A percentile compares a stretch with the other conserved stretches of the same genome.
These are phyloP conservation scores for Adelges cooleyi DNA, from an alignment of 1,140 invertebrate species.

Conservation along the genomic window DNA sequence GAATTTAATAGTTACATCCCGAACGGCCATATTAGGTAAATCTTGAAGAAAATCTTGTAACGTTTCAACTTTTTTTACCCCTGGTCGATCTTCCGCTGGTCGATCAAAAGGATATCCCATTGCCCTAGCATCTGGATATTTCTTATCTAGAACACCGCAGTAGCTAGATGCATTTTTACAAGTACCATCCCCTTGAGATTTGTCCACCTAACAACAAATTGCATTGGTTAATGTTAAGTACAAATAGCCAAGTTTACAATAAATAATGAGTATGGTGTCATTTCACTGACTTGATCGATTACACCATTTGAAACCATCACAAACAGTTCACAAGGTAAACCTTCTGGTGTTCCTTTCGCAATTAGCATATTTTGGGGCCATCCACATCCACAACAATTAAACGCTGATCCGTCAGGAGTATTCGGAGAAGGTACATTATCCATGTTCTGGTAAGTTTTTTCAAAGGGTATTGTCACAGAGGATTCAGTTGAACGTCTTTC, in stretches of 20 bases:
- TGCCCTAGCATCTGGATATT: conserved; percentile 55
- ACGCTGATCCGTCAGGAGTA: conserved; percentile 34
- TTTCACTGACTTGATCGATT: conserved; percentile 55
- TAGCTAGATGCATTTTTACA: conserved; percentile 60
- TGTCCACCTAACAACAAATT: background rate
- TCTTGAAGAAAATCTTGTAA: conserved; percentile 50
- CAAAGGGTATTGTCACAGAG: conserved; percentile 53
- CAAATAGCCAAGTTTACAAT: background rate
- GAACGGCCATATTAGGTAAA: conserved; percentile 55
- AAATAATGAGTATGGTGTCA: background rate
- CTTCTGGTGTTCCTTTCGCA: conserved; percentile 56
- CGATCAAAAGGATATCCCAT: conserved; percentile 73
- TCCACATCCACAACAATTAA: conserved; percentile 72
- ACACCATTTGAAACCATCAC: conserved; percentile 68
- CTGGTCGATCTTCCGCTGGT: too few species aligned
- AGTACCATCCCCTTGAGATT: background rate
- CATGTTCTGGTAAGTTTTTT: conserved; percentile 50
- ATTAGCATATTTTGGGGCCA: conserved; percentile 77
- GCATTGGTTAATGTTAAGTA: too few species aligned
- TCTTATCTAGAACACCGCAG: conserved; percentile 57
- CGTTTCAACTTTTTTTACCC: conserved; percentile 39
- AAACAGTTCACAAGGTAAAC: conserved; percentile 58
- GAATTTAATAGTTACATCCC: conserved; percentile 44
- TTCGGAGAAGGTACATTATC: conserved; percentile 37
- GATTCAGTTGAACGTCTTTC: conserved; percentile 45